Evolutionary conservation across 2,113 vertebrate genomes (phyloP).

Genomic region (Hippoglossus stenolepis): DNA sequence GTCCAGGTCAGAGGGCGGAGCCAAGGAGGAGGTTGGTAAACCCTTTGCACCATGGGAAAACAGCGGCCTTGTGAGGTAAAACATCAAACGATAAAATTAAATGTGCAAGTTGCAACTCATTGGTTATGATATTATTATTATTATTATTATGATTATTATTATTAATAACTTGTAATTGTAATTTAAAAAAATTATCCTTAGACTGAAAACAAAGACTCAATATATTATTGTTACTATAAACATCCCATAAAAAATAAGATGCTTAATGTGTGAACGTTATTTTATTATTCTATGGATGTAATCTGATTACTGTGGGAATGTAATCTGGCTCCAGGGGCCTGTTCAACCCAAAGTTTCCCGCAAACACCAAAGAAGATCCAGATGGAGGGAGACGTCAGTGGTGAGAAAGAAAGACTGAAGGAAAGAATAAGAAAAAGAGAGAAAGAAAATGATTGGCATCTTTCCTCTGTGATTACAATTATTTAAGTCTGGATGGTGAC

Average conservation of each 20-base stretch:
- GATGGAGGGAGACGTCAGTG: constrained; percentile 14
- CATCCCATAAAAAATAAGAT: no score
- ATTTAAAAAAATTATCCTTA: no score
- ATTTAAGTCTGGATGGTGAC: constrained; percentile 60
- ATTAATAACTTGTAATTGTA: no score
- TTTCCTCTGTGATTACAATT: constrained; percentile 12
- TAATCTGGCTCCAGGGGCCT: constrained; percentile 22
- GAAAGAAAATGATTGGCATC: no score
- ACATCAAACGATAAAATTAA: background rate
- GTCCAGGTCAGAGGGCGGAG: constrained; percentile 81
- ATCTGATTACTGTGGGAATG: background rate
- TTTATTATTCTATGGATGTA: background rate
- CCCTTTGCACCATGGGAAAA: constrained; percentile 88
- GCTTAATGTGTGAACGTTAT: no score
- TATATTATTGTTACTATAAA: no score
- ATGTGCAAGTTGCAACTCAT: background rate
- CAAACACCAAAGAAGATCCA: constrained; percentile 21
- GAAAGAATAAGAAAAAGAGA: background rate
- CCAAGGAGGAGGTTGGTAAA: constrained; percentile 83
- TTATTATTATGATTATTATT: no score
- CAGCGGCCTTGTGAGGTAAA: constrained; percentile 84
- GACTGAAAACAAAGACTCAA: no score
- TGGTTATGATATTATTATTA: no score
- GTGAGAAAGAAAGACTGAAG: constrained; percentile 5
- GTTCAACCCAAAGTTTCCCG: constrained; percentile 43